phyloP scores from a whole-genome alignment of 2,797 vertebrate genomes.

The Gambusia yucatana region DNA sequence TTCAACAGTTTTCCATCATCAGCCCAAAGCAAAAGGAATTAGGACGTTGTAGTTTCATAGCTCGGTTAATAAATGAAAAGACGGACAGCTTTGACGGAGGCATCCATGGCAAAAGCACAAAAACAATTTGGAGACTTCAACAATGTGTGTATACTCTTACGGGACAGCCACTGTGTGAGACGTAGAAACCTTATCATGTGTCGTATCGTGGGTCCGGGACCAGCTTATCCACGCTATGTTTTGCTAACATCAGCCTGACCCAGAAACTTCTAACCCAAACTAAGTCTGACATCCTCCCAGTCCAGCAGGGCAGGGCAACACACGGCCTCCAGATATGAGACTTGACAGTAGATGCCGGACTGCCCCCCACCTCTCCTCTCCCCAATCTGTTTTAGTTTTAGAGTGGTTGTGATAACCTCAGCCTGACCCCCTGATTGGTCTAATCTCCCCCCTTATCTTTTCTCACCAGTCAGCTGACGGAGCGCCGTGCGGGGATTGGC shows the following conservation, averaged over 20 bases:
- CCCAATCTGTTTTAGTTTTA: conserved; percentile 85
- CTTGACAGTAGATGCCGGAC: conserved; percentile 69
- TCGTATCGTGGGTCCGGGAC: conserved; percentile 38
- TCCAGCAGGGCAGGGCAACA: conserved; percentile 61
- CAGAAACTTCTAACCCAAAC: conserved; percentile 63
- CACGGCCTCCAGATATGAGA: conserved; percentile 64
- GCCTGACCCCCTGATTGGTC: conserved; percentile 78
- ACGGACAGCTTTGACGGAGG: background rate
- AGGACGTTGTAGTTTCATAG: background rate
- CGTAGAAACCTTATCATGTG: conserved; percentile 52
- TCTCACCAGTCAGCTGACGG: conserved; percentile 75
- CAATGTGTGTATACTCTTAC: background rate
- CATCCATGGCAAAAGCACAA: background rate
- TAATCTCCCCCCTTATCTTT: conserved; percentile 77
- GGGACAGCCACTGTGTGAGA: conserved; percentile 14
- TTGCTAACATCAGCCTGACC: conserved; percentile 62
- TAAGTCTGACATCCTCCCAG: conserved; percentile 67
- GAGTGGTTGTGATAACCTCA: conserved; percentile 82
- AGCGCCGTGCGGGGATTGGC: conserved; percentile 59
- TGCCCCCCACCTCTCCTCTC: conserved; percentile 54
- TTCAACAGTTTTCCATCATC: conserved; percentile 6
- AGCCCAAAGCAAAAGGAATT: conserved; percentile 9
- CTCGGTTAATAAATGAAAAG: background rate
- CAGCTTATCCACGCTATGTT: conserved; percentile 45
- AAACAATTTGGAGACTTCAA: background rate